These are phyloP conservation scores for Nerophis lumbriciformis DNA, from an alignment of 2,113 vertebrate species.

Conservation along the genomic window DNA sequence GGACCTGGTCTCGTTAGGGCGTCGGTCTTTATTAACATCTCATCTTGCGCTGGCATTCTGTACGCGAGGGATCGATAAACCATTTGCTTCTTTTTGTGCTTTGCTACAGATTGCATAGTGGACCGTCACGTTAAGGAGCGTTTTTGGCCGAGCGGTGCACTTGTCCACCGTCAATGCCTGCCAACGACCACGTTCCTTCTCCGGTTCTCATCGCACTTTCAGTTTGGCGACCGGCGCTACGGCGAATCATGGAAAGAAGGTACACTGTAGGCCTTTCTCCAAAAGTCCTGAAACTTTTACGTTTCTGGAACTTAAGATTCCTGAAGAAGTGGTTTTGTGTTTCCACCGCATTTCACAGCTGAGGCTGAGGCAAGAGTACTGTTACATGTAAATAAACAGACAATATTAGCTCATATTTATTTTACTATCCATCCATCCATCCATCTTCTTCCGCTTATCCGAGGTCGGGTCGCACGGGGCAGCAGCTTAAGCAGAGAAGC, in stretches of 20 bases:
- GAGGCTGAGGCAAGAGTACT: too few relatives aligned
- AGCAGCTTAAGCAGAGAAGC: too few relatives aligned
- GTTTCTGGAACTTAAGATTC: too few relatives aligned
- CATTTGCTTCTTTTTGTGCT: slow-evolving; percentile 55
- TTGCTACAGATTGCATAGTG: not conserved
- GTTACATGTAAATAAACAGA: too few relatives aligned
- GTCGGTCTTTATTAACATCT: slow-evolving; percentile 53
- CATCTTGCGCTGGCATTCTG: slow-evolving; percentile 28
- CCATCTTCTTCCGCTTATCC: too few relatives aligned
- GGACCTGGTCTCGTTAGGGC: slow-evolving; percentile 42
- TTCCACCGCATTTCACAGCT: too few relatives aligned
- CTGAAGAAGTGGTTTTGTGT: too few relatives aligned
- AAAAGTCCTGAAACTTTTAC: not conserved
- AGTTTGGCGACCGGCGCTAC: slow-evolving; percentile 39
- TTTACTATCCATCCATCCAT: too few relatives aligned
- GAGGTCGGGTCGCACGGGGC: too few relatives aligned
- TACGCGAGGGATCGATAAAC: slow-evolving; percentile 51
- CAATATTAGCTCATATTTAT: too few relatives aligned
- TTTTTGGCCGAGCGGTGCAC: slow-evolving; percentile 11
- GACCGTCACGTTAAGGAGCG: slow-evolving; percentile 13
- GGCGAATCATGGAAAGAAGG: too few relatives aligned
- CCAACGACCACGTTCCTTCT: slow-evolving; percentile 2
- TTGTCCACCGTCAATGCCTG: slow-evolving; percentile 5
- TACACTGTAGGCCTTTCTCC: not conserved
- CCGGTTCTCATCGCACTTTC: slow-evolving; percentile 3